Evolutionary conservation across 2,113 vertebrate genomes (phyloP), one percentile per base, ranked within the genome.

Genomic region (Toxotes jaculatrix): DNA sequence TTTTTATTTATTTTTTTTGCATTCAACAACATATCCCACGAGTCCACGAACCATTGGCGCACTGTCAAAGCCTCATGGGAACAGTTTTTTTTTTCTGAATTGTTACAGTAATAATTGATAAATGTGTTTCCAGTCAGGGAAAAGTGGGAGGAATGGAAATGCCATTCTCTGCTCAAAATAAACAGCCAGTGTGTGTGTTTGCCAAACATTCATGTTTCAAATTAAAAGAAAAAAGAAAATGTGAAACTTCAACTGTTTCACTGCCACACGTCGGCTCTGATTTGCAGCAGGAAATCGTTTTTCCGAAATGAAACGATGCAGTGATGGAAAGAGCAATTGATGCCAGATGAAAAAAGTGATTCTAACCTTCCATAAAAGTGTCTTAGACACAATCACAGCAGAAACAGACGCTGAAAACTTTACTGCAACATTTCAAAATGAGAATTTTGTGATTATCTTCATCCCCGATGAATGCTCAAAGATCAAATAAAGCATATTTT

Each of bases 1-100:
- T 27, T 27, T 27, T 27, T 27, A 27, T 53, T 80, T 43, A 34
- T 40, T 63, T 68, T 57, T 31, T 1, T 13, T 53, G 45, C 40
- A 57, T 7, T 71, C 13, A 42, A 14, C 4, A 69, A 53, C 59
- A 74, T 19, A 27, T 74, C 63, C 74, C 16, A 19, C 32, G 47
- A 55, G 27, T 23, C 31, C 71, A 27, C 27, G 56, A 61, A 12
- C 55, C 65, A 42, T 5, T 67, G 45, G 57, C 32, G 43, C 1
- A 45, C n/a, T n/a, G 57, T 61, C 59, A 68, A n/a, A 42, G 17
- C 19, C 79, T 79, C 65, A 40, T 68, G 61, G 56, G 47, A 76
- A 40, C 69, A 42, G n/a, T n/a, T 11, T 67, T 69, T 47, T 67
- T 69, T 47, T 61, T 36, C 23, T 32, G 55, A 66, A 55, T 23